Conservation (phyloP, 2,797 vertebrate genomes). For the Fistularia commersonii region DNA sequence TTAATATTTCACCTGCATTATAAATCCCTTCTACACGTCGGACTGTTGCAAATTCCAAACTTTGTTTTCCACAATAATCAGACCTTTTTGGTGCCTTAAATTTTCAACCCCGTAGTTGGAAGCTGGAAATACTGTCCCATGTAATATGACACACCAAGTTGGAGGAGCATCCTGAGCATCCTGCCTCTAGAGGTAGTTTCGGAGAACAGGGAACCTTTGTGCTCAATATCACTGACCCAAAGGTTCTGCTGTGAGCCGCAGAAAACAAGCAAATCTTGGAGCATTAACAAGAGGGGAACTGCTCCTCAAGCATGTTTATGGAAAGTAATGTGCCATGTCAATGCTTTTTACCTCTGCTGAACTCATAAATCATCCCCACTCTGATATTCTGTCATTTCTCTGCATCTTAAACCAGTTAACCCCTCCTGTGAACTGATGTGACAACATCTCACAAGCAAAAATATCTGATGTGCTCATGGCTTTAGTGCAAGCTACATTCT, state of each 20-base stretch:
- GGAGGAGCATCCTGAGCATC: no score
- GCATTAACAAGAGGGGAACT: slow-evolving; percentile 22
- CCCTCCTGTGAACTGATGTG: no score
- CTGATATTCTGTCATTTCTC: slow-evolving; percentile 1
- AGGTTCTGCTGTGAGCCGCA: slow-evolving; percentile 27
- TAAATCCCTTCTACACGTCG: no score
- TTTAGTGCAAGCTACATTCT: no score
- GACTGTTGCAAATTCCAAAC: no score
- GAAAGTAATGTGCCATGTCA: slow-evolving; percentile 37
- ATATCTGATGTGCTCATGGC: no score
- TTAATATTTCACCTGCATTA: no score
- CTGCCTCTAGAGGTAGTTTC: slow-evolving; percentile 11
- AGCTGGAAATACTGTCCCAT: slow-evolving; percentile 3
- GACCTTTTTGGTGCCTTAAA: neutral
- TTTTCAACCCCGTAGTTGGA: neutral
- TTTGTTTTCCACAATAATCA: no score
- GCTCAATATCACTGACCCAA: slow-evolving; percentile 18
- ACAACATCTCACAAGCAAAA: neutral
- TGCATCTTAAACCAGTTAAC: neutral
- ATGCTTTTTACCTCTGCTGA: slow-evolving; percentile 20
- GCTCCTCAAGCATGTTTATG: slow-evolving; percentile 42
- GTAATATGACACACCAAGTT: no score
- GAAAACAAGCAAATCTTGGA: slow-evolving; percentile 35
- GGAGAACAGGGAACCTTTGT: slow-evolving; percentile 44
- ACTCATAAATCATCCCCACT: slow-evolving; percentile 25